Evolutionary conservation across 2,797 vertebrate genomes (phyloP), one percentile per base, ranked within the genome.

Genomic region (Tadarida brasiliensis): DNA sequence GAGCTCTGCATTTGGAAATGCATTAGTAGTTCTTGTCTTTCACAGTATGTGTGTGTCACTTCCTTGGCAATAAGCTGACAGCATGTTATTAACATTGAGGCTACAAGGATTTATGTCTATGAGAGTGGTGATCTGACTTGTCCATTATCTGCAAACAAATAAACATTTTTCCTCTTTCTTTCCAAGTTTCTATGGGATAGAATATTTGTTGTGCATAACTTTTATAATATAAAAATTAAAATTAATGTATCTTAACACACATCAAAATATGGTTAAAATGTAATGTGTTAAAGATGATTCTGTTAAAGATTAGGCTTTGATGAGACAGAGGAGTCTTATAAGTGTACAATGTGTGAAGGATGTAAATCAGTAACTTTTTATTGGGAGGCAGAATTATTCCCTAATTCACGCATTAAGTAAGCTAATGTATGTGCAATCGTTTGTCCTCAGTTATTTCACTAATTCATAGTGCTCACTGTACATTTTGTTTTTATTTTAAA

Each of bases 1-100:
- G 87, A 78, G 11, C 14, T 88, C 73, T 81, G 73, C 24, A 68
- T 85, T 91, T 96, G 92, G 56, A 96, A 92, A 93, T 63, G 44
- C 47, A 83, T 61, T 84, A 54, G 65, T 59, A 35, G 22, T 68
- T 92, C 61, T 44, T 94, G 39, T 92, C 86, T 90, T 39, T 92
- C 59, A 73, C 11, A 59, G 67, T 78, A 54, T 85, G 47, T 85
- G 15, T 80, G 56, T 77, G 87, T 91, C 89, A 93, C 16, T 93
- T 74, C n/a, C n/a, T 94, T 56, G 33, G 30, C 19, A 67, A 35
- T 81, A 77, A 67, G 39, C 35, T 87, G 57, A 96, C 77, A 83
- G 83, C 35, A 33, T 85, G 61, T 61, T 57, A 82, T 73, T 92
- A 92, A 88, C 49, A 92, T 35, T 88, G 73, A 95, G 56, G 54